These are phyloP conservation scores for Apomyelois bistriatella DNA, from an alignment of 2,888 invertebrate species.

Conservation along the genomic window DNA sequence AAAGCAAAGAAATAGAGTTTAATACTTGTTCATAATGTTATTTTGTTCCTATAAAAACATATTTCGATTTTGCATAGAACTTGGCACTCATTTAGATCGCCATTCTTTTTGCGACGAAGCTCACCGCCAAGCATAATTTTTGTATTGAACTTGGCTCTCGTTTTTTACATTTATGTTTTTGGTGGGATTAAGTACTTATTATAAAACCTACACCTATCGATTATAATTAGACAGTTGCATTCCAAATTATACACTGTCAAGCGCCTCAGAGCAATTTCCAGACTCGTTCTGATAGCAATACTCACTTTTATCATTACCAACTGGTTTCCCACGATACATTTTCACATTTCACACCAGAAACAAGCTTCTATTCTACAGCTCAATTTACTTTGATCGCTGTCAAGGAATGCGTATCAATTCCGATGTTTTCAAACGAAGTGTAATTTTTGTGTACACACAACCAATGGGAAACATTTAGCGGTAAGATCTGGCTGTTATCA, in stretches of 20 bases:
- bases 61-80: too few relatives aligned
- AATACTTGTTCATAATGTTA: too few relatives aligned
- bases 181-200: too few relatives aligned
- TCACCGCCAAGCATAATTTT: too few relatives aligned
- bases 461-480: slow-evolving; percentile 55
- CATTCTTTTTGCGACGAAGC: too few relatives aligned
- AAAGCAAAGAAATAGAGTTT: too few relatives aligned
- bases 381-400: slow-evolving; percentile 4
- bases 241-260: neutral
- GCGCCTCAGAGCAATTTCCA: neutral
- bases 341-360: neutral
- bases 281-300: neutral
- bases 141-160: too few relatives aligned
- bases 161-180: too few relatives aligned
- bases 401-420: slow-evolving; percentile 36
- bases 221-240: too few relatives aligned
- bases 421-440: slow-evolving; percentile 42
- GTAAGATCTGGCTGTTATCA: slow-evolving; percentile 32
- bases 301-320: neutral
- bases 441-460: slow-evolving; percentile 54
- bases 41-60: too few relatives aligned
- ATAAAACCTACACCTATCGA: too few relatives aligned
- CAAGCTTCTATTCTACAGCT: neutral
- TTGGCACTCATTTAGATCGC: too few relatives aligned
- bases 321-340: neutral